A percentile compares a stretch with the other conserved stretches of the same genome.
phyloP scores from a whole-genome alignment of 2,888 invertebrate species.

The Meteorus colon region DNA sequence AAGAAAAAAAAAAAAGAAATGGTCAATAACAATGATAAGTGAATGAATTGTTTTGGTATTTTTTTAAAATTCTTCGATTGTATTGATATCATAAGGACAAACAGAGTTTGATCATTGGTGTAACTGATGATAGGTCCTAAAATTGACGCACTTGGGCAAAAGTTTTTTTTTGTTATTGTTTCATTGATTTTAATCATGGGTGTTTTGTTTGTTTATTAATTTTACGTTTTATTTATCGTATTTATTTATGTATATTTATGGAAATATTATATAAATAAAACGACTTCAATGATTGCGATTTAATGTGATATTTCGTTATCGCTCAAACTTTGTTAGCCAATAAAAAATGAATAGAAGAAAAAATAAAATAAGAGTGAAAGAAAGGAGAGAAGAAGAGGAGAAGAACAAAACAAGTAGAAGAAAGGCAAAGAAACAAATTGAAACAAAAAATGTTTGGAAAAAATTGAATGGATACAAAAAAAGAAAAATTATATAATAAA shows the following conservation, averaged over 20 bases:
- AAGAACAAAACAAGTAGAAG: no score
- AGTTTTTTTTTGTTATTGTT: neutral
- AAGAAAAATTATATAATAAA: slow-evolving; percentile 24
- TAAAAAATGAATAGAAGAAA: neutral
- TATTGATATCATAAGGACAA: slow-evolving; percentile 9
- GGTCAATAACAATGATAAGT: slow-evolving; percentile 50
- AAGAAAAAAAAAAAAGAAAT: neutral
- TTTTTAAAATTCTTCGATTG: slow-evolving; percentile 16
- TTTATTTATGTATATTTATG: no score
- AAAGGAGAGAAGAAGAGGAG: neutral
- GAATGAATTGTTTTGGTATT: slow-evolving; percentile 1
- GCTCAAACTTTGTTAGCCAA: neutral
- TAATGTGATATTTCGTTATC: neutral
- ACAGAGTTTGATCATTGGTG: slow-evolving; percentile 22
- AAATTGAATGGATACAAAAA: slow-evolving; percentile 25
- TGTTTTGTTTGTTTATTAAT: neutral
- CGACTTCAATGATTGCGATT: neutral
- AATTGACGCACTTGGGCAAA: neutral
- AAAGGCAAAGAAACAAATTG: no score
- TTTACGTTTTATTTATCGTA: neutral
- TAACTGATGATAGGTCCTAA: neutral
- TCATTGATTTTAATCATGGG: neutral
- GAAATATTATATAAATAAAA: no score
- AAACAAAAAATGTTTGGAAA: neutral
- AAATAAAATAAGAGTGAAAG: neutral